A percentile compares a stretch with the other conserved stretches of the same genome.
Evolutionary conservation across 2,888 invertebrate genomes (phyloP).

Genomic region (Drosophila phalerata): DNA sequence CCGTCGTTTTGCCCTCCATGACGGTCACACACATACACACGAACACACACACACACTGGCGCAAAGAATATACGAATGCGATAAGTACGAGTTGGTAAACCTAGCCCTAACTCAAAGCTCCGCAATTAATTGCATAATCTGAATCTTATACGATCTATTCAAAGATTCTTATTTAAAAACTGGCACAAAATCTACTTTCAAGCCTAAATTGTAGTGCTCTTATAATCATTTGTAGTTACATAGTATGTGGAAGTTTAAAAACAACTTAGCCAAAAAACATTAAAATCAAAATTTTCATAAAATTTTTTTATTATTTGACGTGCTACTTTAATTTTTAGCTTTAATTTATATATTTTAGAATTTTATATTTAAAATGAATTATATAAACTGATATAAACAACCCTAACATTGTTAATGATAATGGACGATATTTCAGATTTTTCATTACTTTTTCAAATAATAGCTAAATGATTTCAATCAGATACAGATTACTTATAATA

Average conservation of each 20-base stretch:
- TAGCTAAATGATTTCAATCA: too few species aligned
- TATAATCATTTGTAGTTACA: background rate
- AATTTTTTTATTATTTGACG: too few species aligned
- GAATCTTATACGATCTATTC: constrained; percentile 6
- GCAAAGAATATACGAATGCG: constrained; percentile 1
- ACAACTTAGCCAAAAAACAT: background rate
- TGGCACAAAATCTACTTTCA: background rate
- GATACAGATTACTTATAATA: too few species aligned
- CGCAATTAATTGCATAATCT: constrained; percentile 22
- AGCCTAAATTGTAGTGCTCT: too few species aligned
- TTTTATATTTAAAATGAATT: too few species aligned
- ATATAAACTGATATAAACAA: too few species aligned
- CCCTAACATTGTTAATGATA: too few species aligned
- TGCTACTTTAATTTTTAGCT: too few species aligned
- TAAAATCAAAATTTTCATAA: background rate
- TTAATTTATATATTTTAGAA: too few species aligned
- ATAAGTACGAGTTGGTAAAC: constrained; percentile 1
- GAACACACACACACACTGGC: constrained; percentile 31
- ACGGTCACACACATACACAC: constrained; percentile 28
- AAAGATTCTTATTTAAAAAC: background rate
- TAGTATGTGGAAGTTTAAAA: background rate
- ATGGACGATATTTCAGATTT: too few species aligned
- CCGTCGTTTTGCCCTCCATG: constrained; percentile 25
- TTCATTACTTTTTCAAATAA: too few species aligned
- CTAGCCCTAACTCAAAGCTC: constrained; percentile 22